Evolutionary conservation across 2,797 vertebrate genomes (phyloP).

Genomic region (Acipenser transmontanus): DNA sequence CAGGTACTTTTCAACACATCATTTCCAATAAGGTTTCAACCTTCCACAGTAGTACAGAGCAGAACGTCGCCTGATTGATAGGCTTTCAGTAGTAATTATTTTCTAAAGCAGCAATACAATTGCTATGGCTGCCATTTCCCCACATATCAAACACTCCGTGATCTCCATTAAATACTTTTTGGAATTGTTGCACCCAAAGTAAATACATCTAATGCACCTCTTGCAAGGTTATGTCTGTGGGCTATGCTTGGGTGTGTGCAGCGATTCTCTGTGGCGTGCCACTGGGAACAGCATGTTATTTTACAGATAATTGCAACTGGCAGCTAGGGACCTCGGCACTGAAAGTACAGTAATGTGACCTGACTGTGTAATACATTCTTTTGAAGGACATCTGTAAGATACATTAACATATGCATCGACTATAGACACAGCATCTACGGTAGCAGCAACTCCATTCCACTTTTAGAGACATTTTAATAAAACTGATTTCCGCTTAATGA

Average conservation of each 20-base stretch:
- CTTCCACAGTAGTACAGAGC: no score
- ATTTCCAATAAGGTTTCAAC: no score
- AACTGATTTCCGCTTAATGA: constrained; percentile 62
- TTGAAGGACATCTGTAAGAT: constrained; percentile 79
- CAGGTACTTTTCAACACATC: no score
- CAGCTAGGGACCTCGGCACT: constrained; percentile 76
- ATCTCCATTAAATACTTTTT: constrained; percentile 37
- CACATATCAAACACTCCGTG: constrained; percentile 20
- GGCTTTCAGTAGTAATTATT: no score
- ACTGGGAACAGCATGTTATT: constrained; percentile 78
- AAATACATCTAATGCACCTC: constrained; percentile 58
- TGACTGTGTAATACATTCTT: constrained; percentile 80
- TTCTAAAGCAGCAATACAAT: constrained; percentile 16
- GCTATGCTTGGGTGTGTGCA: constrained; percentile 73
- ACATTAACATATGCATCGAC: constrained; percentile 49
- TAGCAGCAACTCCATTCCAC: constrained; percentile 30
- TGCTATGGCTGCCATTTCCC: constrained; percentile 17
- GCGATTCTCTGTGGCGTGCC: constrained; percentile 67
- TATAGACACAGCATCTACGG: constrained; percentile 27
- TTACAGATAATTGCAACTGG: constrained; percentile 88
- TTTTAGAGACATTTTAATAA: constrained; percentile 36
- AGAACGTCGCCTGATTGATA: no score
- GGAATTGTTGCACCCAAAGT: constrained; percentile 57
- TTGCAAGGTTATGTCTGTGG: constrained; percentile 68
- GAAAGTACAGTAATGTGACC: constrained; percentile 82